Base-by-base conservation (phyloP, 2,797 vertebrate genomes). In the Tangara arthus region DNA sequence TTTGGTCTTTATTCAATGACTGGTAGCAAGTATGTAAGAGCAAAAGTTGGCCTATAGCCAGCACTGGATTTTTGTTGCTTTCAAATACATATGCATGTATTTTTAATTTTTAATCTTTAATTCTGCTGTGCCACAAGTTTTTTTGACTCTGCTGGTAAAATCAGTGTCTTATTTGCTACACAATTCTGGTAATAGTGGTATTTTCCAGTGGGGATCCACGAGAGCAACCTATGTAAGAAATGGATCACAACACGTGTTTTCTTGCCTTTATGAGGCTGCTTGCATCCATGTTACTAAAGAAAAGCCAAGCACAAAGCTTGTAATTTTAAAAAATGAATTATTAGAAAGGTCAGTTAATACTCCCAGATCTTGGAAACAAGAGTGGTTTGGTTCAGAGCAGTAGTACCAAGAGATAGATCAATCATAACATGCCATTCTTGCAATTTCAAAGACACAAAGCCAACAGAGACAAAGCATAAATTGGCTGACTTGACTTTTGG, bases 141-240 rank as follows among this genome's bases (percentile, higher is more conserved):
- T 56, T 94, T 95, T 94, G 59, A 82, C 59, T 76, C 64, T 82
- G 55, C 81, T 82, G 27, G 63, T 91, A 59, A 85, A 89, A 96
- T 71, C 89, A 91, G 34, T 87, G 70, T 94, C 78, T 92, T 90
- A n/a, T 70, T 93, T 84, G 79, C 55, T 83, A 23, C 56, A 65
- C 0, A 35, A 39, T 92, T 92, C 63, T 85, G 70, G 35, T 84
- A 96, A 91, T 80, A 60, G 56, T 80, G 88, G 78, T 89, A 75
- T 88, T 97, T 97, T 97, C 79, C 87, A 95, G 69, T 93, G 63
- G 64, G 49, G 87, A 96, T 95, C 92, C 96, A 88, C 81, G 68
- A 95, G 78, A 97, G 70, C 44, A 64, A 82, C 83, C 94, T 91
- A 70, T 24, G 66, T 81, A 85, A 95, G 87, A 84, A 96, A 89